Conservation (phyloP, 2,888 invertebrate species). For the Eudasyphora cyanicolor region DNA sequence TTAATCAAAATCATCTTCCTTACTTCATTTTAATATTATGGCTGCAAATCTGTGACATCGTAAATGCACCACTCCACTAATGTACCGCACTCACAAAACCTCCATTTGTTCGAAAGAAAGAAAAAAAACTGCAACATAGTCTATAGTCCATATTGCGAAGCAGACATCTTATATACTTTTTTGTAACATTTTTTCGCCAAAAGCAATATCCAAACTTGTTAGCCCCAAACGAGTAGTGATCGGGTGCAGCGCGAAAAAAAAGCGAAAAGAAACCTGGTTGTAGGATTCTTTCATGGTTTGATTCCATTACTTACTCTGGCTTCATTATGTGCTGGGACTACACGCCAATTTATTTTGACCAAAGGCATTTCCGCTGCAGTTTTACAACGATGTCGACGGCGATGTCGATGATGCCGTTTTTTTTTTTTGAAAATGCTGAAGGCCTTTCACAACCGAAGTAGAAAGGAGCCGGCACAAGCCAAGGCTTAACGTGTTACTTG, state of each 20-base stretch:
- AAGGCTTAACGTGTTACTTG: slow-evolving; percentile 39
- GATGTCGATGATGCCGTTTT: no score
- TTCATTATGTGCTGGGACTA: slow-evolving; percentile 29
- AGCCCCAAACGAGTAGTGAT: not conserved
- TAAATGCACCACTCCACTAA: not conserved
- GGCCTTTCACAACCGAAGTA: no score
- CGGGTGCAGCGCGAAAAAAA: not conserved
- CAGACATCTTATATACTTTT: not conserved
- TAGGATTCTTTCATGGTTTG: slow-evolving; percentile 12
- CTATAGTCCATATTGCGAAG: not conserved
- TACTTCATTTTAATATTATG: no score
- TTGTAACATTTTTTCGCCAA: not conserved
- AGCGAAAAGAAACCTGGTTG: not conserved
- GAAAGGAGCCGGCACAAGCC: slow-evolving; percentile 13
- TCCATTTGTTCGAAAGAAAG: not conserved
- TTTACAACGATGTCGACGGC: not conserved
- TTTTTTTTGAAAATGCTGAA: not conserved
- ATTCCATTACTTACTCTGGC: slow-evolving; percentile 1
- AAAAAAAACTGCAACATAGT: not conserved
- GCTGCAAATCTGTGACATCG: no score
- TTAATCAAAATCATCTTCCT: not conserved
- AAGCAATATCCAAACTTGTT: not conserved
- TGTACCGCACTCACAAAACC: not conserved
- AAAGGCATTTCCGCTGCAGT: slow-evolving; percentile 33
- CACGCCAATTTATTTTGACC: slow-evolving; percentile 54